phyloP scores from a whole-genome alignment of 2,797 vertebrate species.

The Tragelaphus oryx region DNA sequence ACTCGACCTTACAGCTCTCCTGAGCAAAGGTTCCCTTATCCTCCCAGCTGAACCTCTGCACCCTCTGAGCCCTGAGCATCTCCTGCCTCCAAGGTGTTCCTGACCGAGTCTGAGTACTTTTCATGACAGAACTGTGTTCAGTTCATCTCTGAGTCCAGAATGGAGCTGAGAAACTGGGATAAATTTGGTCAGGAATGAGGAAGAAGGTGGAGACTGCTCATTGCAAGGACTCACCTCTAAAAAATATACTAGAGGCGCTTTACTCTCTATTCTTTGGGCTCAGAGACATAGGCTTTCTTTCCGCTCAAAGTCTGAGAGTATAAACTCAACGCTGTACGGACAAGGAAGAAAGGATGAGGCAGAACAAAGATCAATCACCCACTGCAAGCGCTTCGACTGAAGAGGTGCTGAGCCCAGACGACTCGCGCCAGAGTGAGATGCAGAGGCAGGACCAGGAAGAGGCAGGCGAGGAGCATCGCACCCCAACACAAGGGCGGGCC shows the following conservation, averaged over 20 bases:
- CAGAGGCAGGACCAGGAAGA: neutral
- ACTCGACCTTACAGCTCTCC: neutral
- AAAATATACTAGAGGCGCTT: neutral
- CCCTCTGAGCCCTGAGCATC: fast-evolving
- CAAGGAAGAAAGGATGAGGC: neutral
- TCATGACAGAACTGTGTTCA: too few species aligned
- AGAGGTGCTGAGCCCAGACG: too few species aligned
- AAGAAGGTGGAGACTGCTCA: neutral
- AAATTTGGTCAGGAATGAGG: neutral
- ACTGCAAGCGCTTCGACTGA: fast-evolving
- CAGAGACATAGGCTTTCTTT: neutral
- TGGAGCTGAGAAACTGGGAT: neutral
- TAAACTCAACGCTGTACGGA: neutral
- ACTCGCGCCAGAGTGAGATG: fast-evolving
- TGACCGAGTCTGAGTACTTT: too few species aligned
- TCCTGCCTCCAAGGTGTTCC: neutral
- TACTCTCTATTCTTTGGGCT: neutral
- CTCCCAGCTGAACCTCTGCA: neutral
- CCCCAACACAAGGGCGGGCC: neutral
- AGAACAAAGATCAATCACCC: fast-evolving
- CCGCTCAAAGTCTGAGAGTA: too few species aligned
- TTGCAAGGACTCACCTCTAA: neutral
- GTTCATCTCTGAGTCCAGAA: neutral
- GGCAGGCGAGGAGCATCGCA: neutral
- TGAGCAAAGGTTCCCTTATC: fast-evolving